Evolutionary conservation across 2,113 vertebrate genomes (phyloP).

Genomic region (Sphaerodactylus townsendi): DNA sequence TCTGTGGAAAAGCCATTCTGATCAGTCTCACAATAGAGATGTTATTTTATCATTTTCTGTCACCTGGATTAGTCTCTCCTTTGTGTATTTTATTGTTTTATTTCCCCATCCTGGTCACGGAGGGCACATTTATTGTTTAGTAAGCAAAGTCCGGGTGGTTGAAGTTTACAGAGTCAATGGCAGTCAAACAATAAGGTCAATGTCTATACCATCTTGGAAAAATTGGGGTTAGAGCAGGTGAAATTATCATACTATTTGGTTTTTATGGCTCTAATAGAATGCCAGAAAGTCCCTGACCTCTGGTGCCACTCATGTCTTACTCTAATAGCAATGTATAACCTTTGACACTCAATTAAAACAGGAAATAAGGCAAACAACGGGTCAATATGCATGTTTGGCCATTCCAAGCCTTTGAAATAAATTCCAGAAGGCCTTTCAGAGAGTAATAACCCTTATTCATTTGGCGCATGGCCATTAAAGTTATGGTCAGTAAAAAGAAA

Average conservation of each 20-base stretch:
- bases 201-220: constrained; percentile 72
- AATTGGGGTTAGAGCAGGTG: constrained; percentile 80
- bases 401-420: constrained; percentile 59
- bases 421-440: constrained; percentile 52
- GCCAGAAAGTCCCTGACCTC: constrained; percentile 71
- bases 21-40: constrained; percentile 49
- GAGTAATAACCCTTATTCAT: constrained; percentile 47
- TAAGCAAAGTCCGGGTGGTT: constrained; percentile 71
- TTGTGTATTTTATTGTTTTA: constrained; percentile 67
- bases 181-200: constrained; percentile 78
- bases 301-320: constrained; percentile 69
- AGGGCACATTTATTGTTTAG: constrained; percentile 71
- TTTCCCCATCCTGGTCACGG: constrained; percentile 56
- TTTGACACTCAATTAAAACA: constrained; percentile 77
- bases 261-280: constrained; percentile 76
- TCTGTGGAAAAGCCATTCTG: constrained; percentile 48
- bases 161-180: constrained; percentile 77
- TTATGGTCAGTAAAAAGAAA: constrained; percentile 23
- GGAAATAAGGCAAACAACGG: constrained; percentile 73
- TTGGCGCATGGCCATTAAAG: constrained; percentile 25
- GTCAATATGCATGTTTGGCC: constrained; percentile 67
- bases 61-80: constrained; percentile 56
- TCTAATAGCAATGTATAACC: constrained; percentile 74
- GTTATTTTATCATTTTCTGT: constrained; percentile 71
- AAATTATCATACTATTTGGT: constrained; percentile 79